These are phyloP conservation scores for Crotalus viridis DNA, from an alignment of 2,113 vertebrate genomes.

Conservation along the genomic window DNA sequence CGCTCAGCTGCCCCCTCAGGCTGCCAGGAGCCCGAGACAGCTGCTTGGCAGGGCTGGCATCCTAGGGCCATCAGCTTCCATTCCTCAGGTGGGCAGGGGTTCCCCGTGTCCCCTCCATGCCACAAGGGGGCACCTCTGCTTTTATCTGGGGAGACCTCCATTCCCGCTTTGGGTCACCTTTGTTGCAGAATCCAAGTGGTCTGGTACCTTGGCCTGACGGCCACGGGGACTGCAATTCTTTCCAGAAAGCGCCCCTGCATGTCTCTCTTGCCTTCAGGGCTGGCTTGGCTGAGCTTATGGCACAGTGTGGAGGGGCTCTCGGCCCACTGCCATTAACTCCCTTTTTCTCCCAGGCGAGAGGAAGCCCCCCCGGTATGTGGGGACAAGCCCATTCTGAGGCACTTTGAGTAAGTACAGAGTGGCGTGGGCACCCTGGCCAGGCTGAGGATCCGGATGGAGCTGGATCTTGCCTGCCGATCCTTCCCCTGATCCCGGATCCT, in stretches of 20 bases:
- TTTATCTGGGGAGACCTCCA: neutral
- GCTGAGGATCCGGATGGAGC: neutral
- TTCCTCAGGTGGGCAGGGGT: neutral
- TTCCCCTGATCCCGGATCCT: neutral
- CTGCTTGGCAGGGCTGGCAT: neutral
- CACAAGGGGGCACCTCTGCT: neutral
- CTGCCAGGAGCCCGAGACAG: neutral
- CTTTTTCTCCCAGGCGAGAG: conserved; percentile 78
- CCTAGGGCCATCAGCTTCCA: neutral
- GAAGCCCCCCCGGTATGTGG: conserved; percentile 71
- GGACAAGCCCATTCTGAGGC: conserved; percentile 87
- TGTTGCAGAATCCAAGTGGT: neutral
- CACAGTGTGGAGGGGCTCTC: neutral
- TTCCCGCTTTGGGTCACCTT: neutral
- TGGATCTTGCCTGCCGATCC: neutral
- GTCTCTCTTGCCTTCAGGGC: neutral
- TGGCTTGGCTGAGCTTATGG: neutral
- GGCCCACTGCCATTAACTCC: conserved; percentile 43
- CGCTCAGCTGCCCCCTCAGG: neutral
- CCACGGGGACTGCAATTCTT: neutral
- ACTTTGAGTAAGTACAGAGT: conserved; percentile 86
- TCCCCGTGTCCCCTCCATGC: fast-evolving
- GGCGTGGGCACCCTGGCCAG: neutral
- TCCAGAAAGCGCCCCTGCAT: neutral
- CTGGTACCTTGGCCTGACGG: neutral